These are phyloP conservation scores for Lethenteron camtschaticum DNA, from an alignment of 2,113 vertebrate species.

Conservation along the genomic window DNA sequence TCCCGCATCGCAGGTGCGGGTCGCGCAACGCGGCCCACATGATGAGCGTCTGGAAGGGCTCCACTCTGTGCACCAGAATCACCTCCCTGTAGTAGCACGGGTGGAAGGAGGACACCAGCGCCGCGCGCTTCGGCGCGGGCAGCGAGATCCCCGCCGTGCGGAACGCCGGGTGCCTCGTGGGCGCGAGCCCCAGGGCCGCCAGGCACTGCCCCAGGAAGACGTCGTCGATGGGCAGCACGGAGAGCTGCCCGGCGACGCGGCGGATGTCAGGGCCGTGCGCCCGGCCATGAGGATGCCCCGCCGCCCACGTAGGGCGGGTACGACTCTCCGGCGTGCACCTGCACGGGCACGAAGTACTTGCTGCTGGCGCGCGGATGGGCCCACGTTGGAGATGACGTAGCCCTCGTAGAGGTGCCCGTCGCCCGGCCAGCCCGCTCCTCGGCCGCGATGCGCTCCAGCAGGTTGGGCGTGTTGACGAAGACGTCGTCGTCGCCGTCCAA, in stretches of 20 bases:
- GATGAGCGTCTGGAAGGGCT: slow-evolving; percentile 26
- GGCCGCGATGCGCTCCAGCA: slow-evolving; percentile 19
- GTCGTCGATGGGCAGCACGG: slow-evolving; percentile 38
- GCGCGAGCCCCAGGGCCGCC: slow-evolving; percentile 23
- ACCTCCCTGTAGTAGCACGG: slow-evolving; percentile 27
- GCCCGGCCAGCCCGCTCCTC: too few relatives aligned
- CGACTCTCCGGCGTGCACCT: slow-evolving; percentile 23
- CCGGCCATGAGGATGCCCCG: slow-evolving; percentile 35
- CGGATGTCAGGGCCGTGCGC: slow-evolving; percentile 20
- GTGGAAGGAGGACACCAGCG: slow-evolving; percentile 5
- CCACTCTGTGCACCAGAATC: slow-evolving; percentile 30
- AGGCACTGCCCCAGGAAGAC: slow-evolving; percentile 39
- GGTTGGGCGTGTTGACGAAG: slow-evolving; percentile 42
- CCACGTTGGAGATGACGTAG: slow-evolving; percentile 23
- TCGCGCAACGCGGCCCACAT: slow-evolving; percentile 18
- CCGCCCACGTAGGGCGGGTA: slow-evolving; percentile 38
- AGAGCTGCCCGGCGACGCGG: slow-evolving; percentile 21
- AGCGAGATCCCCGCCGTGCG: slow-evolving; percentile 28
- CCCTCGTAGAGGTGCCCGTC: slow-evolving; percentile 33
- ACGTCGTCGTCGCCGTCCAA: slow-evolving; percentile 54
- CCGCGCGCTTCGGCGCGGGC: slow-evolving; percentile 12
- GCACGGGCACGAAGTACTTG: slow-evolving; percentile 36
- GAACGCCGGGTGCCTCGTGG: slow-evolving; percentile 26
- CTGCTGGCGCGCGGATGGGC: slow-evolving; percentile 26
- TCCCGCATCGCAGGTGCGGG: slow-evolving; percentile 6